phyloP scores from a whole-genome alignment of 1,140 invertebrate genomes.

The Pseudomyrmex flavicornis region DNA sequence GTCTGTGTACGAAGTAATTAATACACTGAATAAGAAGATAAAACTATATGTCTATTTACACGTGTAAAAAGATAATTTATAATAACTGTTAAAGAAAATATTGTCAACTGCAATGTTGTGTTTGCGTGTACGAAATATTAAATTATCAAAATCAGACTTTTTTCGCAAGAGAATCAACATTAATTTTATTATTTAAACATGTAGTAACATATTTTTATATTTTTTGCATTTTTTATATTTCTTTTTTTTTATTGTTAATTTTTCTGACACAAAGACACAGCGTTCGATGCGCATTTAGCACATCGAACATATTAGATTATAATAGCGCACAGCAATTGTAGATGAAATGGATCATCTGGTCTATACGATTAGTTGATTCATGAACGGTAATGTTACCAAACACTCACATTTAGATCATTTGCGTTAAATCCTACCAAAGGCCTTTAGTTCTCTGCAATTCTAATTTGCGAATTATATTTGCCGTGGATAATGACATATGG shows the following conservation, averaged over 20 bases:
- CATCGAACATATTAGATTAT: conserved; percentile 22
- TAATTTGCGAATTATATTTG: conserved; percentile 49
- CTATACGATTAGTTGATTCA: conserved; percentile 30
- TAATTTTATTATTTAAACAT: neutral
- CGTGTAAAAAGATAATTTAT: neutral
- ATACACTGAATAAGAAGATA: neutral
- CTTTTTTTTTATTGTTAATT: neutral
- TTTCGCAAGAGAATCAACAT: neutral
- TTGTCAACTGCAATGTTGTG: neutral
- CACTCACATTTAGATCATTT: conserved; percentile 39
- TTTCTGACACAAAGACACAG: no score
- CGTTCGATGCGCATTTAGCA: no score
- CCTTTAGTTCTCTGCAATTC: conserved; percentile 3
- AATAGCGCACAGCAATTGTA: conserved; percentile 3
- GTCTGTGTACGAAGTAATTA: neutral
- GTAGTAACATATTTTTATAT: no score
- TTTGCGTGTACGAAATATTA: neutral
- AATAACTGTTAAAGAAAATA: neutral
- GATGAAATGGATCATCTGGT: neutral
- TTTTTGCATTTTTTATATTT: neutral
- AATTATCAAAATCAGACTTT: neutral
- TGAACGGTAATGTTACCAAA: conserved; percentile 31
- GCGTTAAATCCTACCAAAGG: conserved; percentile 24
- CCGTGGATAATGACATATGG: conserved; percentile 44
- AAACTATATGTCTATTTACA: neutral